Evolutionary conservation across 2,113 vertebrate genomes (phyloP).

Genomic region (Ptychochromis oligacanthus): DNA sequence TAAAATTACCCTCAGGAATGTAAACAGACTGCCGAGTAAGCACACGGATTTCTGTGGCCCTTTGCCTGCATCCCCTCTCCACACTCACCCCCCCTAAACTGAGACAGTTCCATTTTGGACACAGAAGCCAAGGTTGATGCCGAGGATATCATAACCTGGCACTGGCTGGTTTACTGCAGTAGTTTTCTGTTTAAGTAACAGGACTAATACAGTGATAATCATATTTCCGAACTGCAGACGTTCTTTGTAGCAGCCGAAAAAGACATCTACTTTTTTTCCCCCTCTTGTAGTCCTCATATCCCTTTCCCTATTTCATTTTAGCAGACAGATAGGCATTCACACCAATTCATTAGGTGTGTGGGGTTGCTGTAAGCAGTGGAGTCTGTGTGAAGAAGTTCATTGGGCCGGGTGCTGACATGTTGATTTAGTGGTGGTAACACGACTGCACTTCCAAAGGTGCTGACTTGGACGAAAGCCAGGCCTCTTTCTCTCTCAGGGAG

Average conservation of each 20-base stretch:
- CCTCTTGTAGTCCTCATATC: slow-evolving; percentile 13
- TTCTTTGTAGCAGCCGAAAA: slow-evolving; percentile 5
- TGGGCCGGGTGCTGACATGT: slow-evolving; percentile 81
- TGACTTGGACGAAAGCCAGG: slow-evolving; percentile 83
- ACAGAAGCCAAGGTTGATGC: slow-evolving; percentile 55
- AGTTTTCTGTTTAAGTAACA: not conserved
- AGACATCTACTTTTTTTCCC: not conserved
- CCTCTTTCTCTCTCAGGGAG: slow-evolving; percentile 75
- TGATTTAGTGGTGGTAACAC: slow-evolving; percentile 83
- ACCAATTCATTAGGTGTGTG: slow-evolving; percentile 74
- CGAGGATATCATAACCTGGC: not conserved
- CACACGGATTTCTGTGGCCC: slow-evolving; percentile 70
- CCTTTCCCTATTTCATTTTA: slow-evolving; percentile 42
- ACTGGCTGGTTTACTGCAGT: not conserved
- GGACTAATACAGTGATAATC: not conserved
- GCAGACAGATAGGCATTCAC: slow-evolving; percentile 60
- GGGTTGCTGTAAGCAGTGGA: slow-evolving; percentile 72
- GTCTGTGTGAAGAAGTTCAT: slow-evolving; percentile 77
- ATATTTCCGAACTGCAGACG: not conserved
- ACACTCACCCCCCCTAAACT: slow-evolving; percentile 42
- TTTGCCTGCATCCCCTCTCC: slow-evolving; percentile 39
- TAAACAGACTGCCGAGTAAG: slow-evolving; percentile 83
- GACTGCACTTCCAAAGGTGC: slow-evolving; percentile 84
- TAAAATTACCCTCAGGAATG: slow-evolving; percentile 84
- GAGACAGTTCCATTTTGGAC: slow-evolving; percentile 63